Conservation (phyloP, 2,888 invertebrate genomes). For the Diadegma fenestrale region DNA sequence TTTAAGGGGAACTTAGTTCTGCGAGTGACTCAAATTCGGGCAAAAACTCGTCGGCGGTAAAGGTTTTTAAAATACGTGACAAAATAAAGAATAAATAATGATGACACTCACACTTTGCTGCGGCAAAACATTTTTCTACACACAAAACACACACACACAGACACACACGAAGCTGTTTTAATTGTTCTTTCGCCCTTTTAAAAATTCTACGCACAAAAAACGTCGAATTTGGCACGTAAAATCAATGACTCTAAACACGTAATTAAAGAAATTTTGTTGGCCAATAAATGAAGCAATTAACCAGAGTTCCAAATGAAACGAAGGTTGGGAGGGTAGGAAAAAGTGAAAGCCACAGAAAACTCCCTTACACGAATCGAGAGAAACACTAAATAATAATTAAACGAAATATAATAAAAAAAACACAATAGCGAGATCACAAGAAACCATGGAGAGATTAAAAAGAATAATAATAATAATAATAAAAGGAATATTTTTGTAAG, state of each 20-base stretch:
- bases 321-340: constrained; percentile 6
- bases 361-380: not conserved
- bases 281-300: not conserved
- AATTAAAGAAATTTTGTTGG: not conserved
- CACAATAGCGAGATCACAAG: constrained; percentile 20
- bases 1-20: not conserved
- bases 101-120: constrained; percentile 24
- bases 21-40: not conserved
- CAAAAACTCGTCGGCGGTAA: not conserved
- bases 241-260: not conserved
- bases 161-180: constrained; percentile 8
- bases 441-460: constrained; percentile 28
- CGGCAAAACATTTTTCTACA: constrained; percentile 22
- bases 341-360: not conserved
- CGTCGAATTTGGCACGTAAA: not conserved
- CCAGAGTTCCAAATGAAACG: not conserved
- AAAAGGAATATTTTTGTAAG: constrained; percentile 82
- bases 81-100: not conserved
- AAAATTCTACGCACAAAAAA: constrained; percentile 42
- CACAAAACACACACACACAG: constrained; percentile 8
- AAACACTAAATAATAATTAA: constrained; percentile 18
- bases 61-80: not conserved
- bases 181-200: constrained; percentile 34
- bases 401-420: not conserved
- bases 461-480: constrained; percentile 51